Evolutionary conservation across 2,888 invertebrate species (phyloP).

Genomic region (Pinctada fucata): DNA sequence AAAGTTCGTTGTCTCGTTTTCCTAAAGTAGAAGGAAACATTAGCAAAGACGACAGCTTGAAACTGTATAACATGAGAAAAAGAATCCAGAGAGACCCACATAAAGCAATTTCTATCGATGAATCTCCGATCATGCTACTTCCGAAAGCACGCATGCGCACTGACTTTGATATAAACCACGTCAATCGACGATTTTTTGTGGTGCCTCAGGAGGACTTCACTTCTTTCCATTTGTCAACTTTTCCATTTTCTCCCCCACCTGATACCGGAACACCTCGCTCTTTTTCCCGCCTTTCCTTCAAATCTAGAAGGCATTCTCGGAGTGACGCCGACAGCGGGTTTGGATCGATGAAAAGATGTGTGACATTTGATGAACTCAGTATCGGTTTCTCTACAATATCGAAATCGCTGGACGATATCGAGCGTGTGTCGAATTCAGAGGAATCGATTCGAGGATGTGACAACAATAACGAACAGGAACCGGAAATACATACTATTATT

Average conservation of each 20-base stretch:
- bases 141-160: slow-evolving; percentile 36
- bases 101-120: slow-evolving; percentile 34
- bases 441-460: background rate
- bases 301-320: slow-evolving; percentile 19
- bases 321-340: slow-evolving; percentile 38
- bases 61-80: slow-evolving; percentile 18
- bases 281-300: slow-evolving; percentile 25
- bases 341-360: slow-evolving; percentile 38
- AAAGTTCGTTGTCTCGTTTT: slow-evolving; percentile 26
- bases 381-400: slow-evolving; percentile 33
- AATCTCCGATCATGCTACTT: slow-evolving; percentile 39
- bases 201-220: slow-evolving; percentile 28
- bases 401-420: slow-evolving; percentile 40
- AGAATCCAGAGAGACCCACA: slow-evolving; percentile 20
- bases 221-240: slow-evolving; percentile 29
- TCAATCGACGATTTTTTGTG: slow-evolving; percentile 23
- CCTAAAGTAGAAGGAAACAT: slow-evolving; percentile 28
- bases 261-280: slow-evolving; percentile 5
- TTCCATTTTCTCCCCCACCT: slow-evolving; percentile 10
- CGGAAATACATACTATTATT: background rate
- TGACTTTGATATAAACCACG: slow-evolving; percentile 23
- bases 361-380: slow-evolving; percentile 44
- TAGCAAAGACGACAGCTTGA: slow-evolving; percentile 26
- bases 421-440: slow-evolving; percentile 20
- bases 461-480: slow-evolving; percentile 10